Percentiles rank a stretch among this genome's conserved stretches.
These are phyloP conservation scores for Penaeus japonicus DNA, from an alignment of 1,140 invertebrate genomes.

Conservation along the genomic window DNA sequence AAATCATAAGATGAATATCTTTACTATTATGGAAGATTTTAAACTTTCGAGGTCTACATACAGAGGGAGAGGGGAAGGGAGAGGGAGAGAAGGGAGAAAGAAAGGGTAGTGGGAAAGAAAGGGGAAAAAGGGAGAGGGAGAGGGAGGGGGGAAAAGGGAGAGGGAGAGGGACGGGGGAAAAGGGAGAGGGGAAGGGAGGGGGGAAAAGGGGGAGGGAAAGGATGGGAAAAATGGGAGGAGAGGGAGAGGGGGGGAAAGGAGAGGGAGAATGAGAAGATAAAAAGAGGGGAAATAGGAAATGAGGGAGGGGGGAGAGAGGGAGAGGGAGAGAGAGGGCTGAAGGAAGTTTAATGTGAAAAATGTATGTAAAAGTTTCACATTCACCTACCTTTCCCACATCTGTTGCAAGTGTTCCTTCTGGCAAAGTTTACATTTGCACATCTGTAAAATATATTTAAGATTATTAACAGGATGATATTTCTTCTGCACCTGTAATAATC, in stretches of 20 bases:
- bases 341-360: too few relatives aligned
- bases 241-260: not conserved
- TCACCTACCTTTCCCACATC: constrained; percentile 78
- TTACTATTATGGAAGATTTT: too few relatives aligned
- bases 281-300: not conserved
- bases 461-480: not conserved
- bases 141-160: constrained; percentile 55
- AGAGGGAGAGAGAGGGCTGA: too few relatives aligned
- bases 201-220: not conserved
- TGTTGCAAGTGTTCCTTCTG: constrained; percentile 85
- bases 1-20: too few relatives aligned
- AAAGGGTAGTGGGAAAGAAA: not conserved
- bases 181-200: not conserved
- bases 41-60: too few relatives aligned
- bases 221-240: too few relatives aligned
- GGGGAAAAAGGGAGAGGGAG: constrained; percentile 62
- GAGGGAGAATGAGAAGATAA: not conserved
- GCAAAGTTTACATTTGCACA: constrained; percentile 97
- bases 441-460: constrained; percentile 65
- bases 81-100: too few relatives aligned
- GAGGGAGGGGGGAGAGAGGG: not conserved
- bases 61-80: too few relatives aligned
- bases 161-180: not conserved
- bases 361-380: not conserved
- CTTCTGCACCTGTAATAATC: too few relatives aligned